Conservation (phyloP, 2,888 invertebrate genomes). For the Belgica antarctica region DNA sequence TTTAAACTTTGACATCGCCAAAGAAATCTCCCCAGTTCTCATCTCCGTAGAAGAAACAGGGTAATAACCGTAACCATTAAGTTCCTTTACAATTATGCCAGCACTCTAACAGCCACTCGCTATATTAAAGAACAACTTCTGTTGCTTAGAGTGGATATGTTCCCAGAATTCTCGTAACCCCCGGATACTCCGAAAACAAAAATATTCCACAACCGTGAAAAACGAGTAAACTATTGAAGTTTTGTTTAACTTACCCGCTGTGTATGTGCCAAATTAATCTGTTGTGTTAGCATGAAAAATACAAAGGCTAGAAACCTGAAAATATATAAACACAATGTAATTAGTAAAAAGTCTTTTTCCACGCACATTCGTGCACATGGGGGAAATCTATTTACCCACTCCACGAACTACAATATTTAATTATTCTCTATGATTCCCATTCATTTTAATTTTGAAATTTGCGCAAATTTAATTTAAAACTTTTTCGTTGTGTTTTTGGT, state of each 20-base stretch:
- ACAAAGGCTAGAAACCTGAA: slow-evolving; percentile 65
- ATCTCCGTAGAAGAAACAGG: too few species aligned
- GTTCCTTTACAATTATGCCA: too few species aligned
- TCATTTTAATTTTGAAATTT: slow-evolving; percentile 10
- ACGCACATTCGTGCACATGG: background rate
- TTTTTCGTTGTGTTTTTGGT: slow-evolving; percentile 2
- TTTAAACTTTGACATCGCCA: too few species aligned
- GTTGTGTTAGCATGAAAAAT: slow-evolving; percentile 59
- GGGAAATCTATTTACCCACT: slow-evolving; percentile 18
- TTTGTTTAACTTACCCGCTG: slow-evolving; percentile 60
- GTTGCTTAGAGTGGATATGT: background rate
- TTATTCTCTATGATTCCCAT: slow-evolving; percentile 1
- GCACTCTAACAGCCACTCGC: too few species aligned
- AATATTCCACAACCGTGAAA: background rate
- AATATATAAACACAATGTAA: slow-evolving; percentile 49
- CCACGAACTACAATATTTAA: slow-evolving; percentile 12
- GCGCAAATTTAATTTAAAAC: slow-evolving; percentile 24
- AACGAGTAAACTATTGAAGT: background rate
- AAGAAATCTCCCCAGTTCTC: too few species aligned
- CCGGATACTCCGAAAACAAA: background rate
- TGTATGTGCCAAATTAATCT: slow-evolving; percentile 58
- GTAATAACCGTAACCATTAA: too few species aligned
- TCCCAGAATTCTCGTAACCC: background rate
- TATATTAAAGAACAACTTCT: too few species aligned
- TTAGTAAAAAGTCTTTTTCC: slow-evolving; percentile 25